Conservation (phyloP, 1,140 invertebrate species). For the Octopus bimaculoides region DNA sequence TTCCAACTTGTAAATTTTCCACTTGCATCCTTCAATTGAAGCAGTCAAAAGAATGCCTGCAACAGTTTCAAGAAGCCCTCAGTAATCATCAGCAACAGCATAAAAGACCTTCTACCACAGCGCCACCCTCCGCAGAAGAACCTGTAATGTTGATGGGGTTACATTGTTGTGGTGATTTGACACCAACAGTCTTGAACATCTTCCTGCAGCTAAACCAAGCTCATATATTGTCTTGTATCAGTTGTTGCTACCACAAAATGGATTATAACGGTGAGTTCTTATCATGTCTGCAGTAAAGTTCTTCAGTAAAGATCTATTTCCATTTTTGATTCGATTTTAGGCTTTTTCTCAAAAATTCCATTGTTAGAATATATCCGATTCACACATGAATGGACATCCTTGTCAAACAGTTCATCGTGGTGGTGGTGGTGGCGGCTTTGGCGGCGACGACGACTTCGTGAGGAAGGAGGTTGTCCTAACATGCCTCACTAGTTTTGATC, state of each 20-base stretch:
- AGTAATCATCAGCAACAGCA: too few species aligned
- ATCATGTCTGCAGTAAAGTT: background rate
- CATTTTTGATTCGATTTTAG: too few species aligned
- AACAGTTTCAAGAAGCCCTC: background rate
- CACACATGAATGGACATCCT: too few species aligned
- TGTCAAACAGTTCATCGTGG: too few species aligned
- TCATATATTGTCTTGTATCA: conserved; percentile 42
- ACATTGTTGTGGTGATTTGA: conserved; percentile 55
- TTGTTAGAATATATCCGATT: background rate
- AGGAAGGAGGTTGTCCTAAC: too few species aligned
- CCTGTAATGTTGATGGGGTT: conserved; percentile 49
- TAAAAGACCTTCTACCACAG: background rate
- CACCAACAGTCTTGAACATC: conserved; percentile 44
- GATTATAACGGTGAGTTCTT: conserved; percentile 25
- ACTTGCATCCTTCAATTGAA: background rate
- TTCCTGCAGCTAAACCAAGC: conserved; percentile 32
- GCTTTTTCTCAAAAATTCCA: too few species aligned
- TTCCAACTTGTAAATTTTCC: background rate
- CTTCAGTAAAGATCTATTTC: too few species aligned
- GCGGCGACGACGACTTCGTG: too few species aligned
- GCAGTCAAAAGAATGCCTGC: background rate
- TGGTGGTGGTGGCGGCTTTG: too few species aligned
- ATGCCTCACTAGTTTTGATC: too few species aligned
- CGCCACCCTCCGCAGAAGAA: conserved; percentile 9
- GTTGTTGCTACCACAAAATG: conserved; percentile 56